These are phyloP conservation scores for Acrobasis consociella DNA, from an alignment of 2,888 invertebrate genomes.

Conservation along the genomic window DNA sequence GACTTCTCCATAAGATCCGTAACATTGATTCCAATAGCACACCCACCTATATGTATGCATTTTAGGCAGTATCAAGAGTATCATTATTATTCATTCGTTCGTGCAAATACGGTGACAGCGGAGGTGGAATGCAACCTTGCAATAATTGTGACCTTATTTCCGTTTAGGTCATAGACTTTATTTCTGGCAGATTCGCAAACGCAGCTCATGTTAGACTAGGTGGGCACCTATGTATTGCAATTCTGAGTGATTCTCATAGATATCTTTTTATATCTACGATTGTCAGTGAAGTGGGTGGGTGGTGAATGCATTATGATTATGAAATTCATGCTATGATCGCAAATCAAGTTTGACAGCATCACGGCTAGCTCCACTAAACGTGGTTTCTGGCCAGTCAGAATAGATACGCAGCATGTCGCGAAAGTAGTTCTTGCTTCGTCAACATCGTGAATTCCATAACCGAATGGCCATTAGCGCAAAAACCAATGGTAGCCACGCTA, in stretches of 20 bases:
- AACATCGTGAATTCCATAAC: conserved; percentile 56
- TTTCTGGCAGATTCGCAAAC: not conserved
- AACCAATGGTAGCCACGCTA: conserved; percentile 50
- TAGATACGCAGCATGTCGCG: conserved; percentile 49
- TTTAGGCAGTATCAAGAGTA: not conserved
- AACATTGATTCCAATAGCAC: too few species aligned
- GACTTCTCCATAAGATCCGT: too few species aligned
- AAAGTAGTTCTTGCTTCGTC: conserved; percentile 66
- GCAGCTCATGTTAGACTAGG: not conserved
- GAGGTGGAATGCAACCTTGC: conserved; percentile 11
- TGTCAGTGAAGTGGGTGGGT: too few species aligned
- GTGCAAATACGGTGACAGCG: conserved; percentile 15
- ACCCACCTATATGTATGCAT: too few species aligned
- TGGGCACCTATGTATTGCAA: too few species aligned
- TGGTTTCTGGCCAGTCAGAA: conserved; percentile 43
- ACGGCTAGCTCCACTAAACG: conserved; percentile 42
- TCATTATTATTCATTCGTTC: conserved; percentile 1
- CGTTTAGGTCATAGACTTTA: not conserved
- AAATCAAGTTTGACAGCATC: conserved; percentile 61
- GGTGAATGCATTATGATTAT: too few species aligned
- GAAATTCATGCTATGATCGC: conserved; percentile 44
- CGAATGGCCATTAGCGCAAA: conserved; percentile 67
- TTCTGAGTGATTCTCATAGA: too few species aligned
- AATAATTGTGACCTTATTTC: conserved; percentile 1
- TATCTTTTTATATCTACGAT: not conserved